Conservation (phyloP, 2,888 invertebrate species). For the Drosophila falleni region DNA sequence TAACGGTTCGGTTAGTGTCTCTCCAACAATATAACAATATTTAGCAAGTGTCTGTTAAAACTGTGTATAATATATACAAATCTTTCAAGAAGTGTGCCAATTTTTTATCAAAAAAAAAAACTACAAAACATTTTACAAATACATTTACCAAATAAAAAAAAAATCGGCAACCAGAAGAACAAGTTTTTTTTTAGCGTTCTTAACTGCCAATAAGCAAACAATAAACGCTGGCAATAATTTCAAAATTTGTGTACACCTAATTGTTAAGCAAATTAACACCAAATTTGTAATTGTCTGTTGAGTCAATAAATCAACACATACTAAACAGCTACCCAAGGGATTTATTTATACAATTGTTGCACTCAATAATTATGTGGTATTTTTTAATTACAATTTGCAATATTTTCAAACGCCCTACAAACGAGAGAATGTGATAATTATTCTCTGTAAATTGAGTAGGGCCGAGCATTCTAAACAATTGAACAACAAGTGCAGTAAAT, state of each 20-base stretch:
- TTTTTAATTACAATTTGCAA: constrained; percentile 1
- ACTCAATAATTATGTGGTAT: constrained; percentile 13
- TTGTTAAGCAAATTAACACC: constrained; percentile 1
- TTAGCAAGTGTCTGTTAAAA: constrained; percentile 4
- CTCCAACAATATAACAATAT: neutral
- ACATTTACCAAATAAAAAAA: neutral
- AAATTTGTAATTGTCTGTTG: neutral
- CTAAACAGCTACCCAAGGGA: neutral
- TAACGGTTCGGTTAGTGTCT: constrained; percentile 39
- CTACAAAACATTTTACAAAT: neutral
- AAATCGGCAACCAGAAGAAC: neutral
- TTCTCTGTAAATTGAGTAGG: constrained; percentile 5
- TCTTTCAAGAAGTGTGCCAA: constrained; percentile 3
- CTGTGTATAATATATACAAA: neutral
- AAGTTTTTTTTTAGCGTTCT: neutral
- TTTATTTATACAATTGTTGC: constrained; percentile 8
- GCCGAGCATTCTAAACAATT: constrained; percentile 4
- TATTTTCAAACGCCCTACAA: constrained; percentile 9
- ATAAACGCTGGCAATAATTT: neutral
- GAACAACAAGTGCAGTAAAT: constrained; percentile 5
- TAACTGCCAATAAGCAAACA: neutral
- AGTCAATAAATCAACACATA: neutral
- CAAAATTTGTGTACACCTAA: neutral
- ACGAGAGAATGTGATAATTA: neutral
- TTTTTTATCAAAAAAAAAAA: neutral